Evolutionary conservation across 1,140 invertebrate species (phyloP), one percentile per base, ranked within the genome.

Genomic region (Achatina immaculata): DNA sequence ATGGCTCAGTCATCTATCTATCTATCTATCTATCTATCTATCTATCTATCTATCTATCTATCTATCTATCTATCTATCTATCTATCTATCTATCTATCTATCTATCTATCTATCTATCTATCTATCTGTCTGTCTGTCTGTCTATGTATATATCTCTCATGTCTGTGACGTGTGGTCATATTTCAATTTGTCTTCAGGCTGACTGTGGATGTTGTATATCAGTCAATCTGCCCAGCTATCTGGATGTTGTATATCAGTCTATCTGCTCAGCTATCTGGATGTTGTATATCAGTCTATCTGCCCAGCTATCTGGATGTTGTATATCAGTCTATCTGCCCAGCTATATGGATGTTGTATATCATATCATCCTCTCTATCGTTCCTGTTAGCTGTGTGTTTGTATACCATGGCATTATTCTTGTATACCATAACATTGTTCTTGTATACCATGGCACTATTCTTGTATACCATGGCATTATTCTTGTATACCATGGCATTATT

Each of bases 61-160:
- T 75, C 36, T 51, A n/a, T 75, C 28, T 58, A 42, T 51, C 38
- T 48, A 42, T 75, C 36, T 71, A 36, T 71, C 34, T 71, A 36
- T 71, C 34, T 71, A 24, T 66, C n/a, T 66, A 24, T 66, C n/a
- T 66, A 24, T 66, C n/a, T 66, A 24, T 66, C n/a, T 66, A 24
- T 66, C n/a, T 38, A 21, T 66, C 34, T 38, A 36, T 71, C 34
- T 71, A 9, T 71, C 28, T 43, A 9, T 71, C 28, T 43, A 9
- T 48, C 45, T 48, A 19, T 48, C 45, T 48, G 45, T 48, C 45
- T 48, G 45, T 48, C 45, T 48, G 45, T 71, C 28, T 43, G n/a
- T 71, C 0, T 43, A 9, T 71, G 11, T 38, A 2, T 71, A 11
- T 38, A 24, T 71, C 21, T 38, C 9, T 71, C 21, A n/a, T 1